phyloP scores from a whole-genome alignment of 2,888 invertebrate genomes.

The Tenodera sinensis region DNA sequence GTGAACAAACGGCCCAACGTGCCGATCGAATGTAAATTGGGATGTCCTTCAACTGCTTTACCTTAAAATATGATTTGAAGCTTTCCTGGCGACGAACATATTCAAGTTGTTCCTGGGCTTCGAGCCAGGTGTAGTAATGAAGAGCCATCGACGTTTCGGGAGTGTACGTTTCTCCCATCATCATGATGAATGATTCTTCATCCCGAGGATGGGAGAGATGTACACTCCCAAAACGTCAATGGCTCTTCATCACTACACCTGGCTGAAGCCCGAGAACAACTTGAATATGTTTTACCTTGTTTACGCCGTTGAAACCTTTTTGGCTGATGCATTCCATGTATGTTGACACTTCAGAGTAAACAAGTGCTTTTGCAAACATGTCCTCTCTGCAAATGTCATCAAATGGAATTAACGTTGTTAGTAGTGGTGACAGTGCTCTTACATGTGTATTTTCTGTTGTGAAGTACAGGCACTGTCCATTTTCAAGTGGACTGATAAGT shows the following conservation, averaged over 20 bases:
- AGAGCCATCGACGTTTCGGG: too few relatives aligned
- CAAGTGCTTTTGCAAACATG: too few relatives aligned
- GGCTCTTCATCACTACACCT: too few relatives aligned
- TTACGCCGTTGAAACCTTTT: conserved; percentile 11
- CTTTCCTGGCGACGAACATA: too few relatives aligned
- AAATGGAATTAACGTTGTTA: conserved; percentile 35
- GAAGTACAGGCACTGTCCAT: conserved; percentile 39
- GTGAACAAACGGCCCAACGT: conserved; percentile 38
- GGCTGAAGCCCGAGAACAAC: too few relatives aligned
- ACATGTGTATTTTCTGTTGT: conserved; percentile 37
- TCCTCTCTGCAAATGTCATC: conserved; percentile 36
- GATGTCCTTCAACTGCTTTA: conserved; percentile 25
- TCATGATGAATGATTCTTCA: too few relatives aligned
- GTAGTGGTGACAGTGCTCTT: conserved; percentile 29
- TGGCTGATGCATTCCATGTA: conserved; percentile 30
- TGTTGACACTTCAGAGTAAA: not conserved
- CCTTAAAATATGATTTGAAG: too few relatives aligned
- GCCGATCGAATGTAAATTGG: conserved; percentile 19
- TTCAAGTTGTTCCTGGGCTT: too few relatives aligned
- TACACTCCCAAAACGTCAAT: too few relatives aligned
- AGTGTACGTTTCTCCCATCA: too few relatives aligned
- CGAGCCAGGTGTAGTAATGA: too few relatives aligned
- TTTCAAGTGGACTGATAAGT: conserved; percentile 37
- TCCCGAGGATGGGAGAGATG: too few relatives aligned
- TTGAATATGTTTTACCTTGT: conserved; percentile 25